Percentiles rank a stretch among this genome's conserved stretches.
Evolutionary conservation across 2,888 invertebrate species (phyloP).

Genomic region (Amiota communis): DNA sequence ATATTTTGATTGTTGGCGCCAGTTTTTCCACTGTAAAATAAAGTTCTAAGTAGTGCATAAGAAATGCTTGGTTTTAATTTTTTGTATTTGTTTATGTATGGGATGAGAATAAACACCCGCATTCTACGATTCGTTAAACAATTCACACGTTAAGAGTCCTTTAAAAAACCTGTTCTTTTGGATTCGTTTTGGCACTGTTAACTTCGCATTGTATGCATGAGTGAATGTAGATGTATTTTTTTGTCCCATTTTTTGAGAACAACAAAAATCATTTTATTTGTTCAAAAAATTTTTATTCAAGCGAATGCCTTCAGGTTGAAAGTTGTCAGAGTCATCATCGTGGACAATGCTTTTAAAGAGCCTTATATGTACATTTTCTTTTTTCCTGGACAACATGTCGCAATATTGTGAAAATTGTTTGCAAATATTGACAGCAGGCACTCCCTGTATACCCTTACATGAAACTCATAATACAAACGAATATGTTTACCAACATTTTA

Average conservation of each 20-base stretch:
- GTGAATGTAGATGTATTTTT: slow-evolving; percentile 36
- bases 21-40: slow-evolving; percentile 59
- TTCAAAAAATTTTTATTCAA: slow-evolving; percentile 53
- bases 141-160: slow-evolving; percentile 68
- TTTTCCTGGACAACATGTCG: slow-evolving; percentile 52
- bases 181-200: too few species aligned
- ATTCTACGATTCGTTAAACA: slow-evolving; percentile 73
- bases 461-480: slow-evolving; percentile 59
- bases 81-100: background rate
- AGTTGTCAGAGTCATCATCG: background rate
- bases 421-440: slow-evolving; percentile 68
- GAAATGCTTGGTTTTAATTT: background rate
- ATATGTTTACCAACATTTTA: slow-evolving; percentile 65
- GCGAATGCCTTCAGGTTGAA: slow-evolving; percentile 45
- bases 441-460: slow-evolving; percentile 49
- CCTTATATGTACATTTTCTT: slow-evolving; percentile 44
- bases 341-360: slow-evolving; percentile 26
- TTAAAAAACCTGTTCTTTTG: too few species aligned
- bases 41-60: slow-evolving; percentile 45
- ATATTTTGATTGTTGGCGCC: slow-evolving; percentile 33
- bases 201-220: too few species aligned
- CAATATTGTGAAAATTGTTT: slow-evolving; percentile 67
- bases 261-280: slow-evolving; percentile 60
- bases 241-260: slow-evolving; percentile 11
- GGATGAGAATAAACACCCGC: slow-evolving; percentile 32